Evolutionary conservation across 23 tunicate species (phyloP).

Genomic region (Styela clava): DNA sequence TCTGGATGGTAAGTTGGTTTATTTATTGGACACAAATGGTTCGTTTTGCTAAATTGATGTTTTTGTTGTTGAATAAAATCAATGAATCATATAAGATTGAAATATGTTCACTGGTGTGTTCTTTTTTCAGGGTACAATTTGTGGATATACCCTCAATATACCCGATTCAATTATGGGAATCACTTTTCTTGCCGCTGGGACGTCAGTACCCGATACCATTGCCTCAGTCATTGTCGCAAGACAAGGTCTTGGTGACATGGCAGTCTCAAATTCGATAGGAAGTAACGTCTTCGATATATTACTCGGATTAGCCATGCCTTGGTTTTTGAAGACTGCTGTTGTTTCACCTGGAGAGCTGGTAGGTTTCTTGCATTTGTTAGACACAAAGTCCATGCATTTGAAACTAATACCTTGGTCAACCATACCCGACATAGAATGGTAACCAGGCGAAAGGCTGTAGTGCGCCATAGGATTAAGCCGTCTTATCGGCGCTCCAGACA

Average conservation of each 20-base stretch:
- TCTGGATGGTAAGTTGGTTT: constrained; percentile 61
- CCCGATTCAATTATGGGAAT: constrained; percentile 39
- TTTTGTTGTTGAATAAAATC: too few relatives aligned
- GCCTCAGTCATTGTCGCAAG: constrained; percentile 83
- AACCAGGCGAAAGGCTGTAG: too few relatives aligned
- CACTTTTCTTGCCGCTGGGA: constrained; percentile 39
- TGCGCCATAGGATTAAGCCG: too few relatives aligned
- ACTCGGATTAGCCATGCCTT: constrained; percentile 70
- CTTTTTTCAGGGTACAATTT: neutral
- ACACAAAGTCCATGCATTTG: too few relatives aligned
- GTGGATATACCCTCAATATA: constrained; percentile 26
- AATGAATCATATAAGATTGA: too few relatives aligned
- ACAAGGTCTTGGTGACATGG: constrained; percentile 86
- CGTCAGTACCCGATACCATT: constrained; percentile 67
- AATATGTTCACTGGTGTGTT: too few relatives aligned
- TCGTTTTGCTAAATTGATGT: too few relatives aligned
- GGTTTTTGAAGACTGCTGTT: constrained; percentile 7
- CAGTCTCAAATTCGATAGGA: constrained; percentile 88
- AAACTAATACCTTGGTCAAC: too few relatives aligned
- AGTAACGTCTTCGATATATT: constrained; percentile 84
- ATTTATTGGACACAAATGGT: too few relatives aligned
- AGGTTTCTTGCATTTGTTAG: too few relatives aligned
- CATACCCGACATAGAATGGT: too few relatives aligned
- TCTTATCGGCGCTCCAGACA: too few relatives aligned
- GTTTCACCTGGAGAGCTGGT: constrained; percentile 16